These are phyloP conservation scores for Bembecia ichneumoniformis DNA, from an alignment of 2,888 invertebrate genomes.

Conservation along the genomic window DNA sequence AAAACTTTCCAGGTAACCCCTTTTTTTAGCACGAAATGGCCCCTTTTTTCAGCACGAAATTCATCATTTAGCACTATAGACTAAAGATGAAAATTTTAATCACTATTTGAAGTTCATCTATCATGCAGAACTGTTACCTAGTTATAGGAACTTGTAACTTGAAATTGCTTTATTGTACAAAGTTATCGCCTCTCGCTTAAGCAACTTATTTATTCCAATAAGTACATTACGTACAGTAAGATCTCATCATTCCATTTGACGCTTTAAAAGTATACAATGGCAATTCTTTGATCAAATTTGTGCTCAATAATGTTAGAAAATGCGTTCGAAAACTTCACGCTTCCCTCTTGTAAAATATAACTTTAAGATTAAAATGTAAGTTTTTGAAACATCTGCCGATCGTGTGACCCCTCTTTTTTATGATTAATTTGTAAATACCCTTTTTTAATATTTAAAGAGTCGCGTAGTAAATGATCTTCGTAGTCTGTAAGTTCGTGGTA, in stretches of 20 bases:
- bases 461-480: slow-evolving; percentile 57
- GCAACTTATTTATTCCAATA: not conserved
- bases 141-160: too few relatives aligned
- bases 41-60: too few relatives aligned
- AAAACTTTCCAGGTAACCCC: too few relatives aligned
- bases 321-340: not conserved
- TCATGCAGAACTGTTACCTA: too few relatives aligned
- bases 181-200: not conserved
- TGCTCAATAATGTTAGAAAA: slow-evolving; percentile 44
- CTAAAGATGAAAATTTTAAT: too few relatives aligned
- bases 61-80: too few relatives aligned
- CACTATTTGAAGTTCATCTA: too few relatives aligned
- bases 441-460: slow-evolving; percentile 24
- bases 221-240: slow-evolving; percentile 26
- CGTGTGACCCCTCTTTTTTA: slow-evolving; percentile 20
- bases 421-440: slow-evolving; percentile 39
- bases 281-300: slow-evolving; percentile 30
- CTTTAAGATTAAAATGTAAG: slow-evolving; percentile 24
- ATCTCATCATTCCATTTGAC: slow-evolving; percentile 66
- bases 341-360: slow-evolving; percentile 32
- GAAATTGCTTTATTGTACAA: not conserved
- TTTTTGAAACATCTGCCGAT: slow-evolving; percentile 33
- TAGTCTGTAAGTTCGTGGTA: slow-evolving; percentile 34
- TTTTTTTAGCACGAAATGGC: too few relatives aligned
- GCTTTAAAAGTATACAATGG: slow-evolving; percentile 38